phyloP scores from a whole-genome alignment of 2,797 vertebrate species.

The Morus bassanus region DNA sequence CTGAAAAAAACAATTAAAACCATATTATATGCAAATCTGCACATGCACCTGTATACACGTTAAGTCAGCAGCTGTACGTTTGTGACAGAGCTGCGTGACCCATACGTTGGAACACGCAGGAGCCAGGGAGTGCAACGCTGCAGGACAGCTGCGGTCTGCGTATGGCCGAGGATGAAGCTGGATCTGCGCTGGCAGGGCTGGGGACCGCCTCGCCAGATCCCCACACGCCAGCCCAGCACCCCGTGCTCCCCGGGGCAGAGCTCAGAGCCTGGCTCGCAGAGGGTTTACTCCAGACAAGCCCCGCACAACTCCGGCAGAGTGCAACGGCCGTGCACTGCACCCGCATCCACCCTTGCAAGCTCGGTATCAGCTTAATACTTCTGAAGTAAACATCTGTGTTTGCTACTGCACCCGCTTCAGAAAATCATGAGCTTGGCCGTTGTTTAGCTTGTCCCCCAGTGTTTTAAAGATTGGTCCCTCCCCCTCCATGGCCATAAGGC shows the following conservation, averaged over 20 bases:
- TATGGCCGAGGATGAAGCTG: neutral
- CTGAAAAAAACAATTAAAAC: neutral
- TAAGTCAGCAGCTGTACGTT: neutral
- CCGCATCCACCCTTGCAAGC: neutral
- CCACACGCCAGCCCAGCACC: neutral
- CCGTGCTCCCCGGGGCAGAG: too few relatives aligned
- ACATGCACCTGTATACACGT: accelerated
- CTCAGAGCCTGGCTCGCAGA: neutral
- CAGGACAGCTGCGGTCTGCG: too few relatives aligned
- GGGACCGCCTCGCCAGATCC: too few relatives aligned
- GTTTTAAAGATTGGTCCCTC: neutral
- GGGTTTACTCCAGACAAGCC: neutral
- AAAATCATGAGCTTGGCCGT: too few relatives aligned
- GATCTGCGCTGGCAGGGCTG: neutral
- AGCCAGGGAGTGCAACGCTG: neutral
- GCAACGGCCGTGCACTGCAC: neutral
- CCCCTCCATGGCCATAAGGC: neutral
- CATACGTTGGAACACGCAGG: accelerated
- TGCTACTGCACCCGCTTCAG: neutral
- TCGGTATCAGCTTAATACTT: neutral
- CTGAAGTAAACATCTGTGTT: neutral
- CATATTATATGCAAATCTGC: accelerated
- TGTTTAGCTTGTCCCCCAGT: neutral
- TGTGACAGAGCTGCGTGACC: neutral
- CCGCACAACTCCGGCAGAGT: neutral